Evolutionary conservation across 2,113 vertebrate genomes (phyloP), one percentile per base, ranked within the genome.

Genomic region (Bos indicus): DNA sequence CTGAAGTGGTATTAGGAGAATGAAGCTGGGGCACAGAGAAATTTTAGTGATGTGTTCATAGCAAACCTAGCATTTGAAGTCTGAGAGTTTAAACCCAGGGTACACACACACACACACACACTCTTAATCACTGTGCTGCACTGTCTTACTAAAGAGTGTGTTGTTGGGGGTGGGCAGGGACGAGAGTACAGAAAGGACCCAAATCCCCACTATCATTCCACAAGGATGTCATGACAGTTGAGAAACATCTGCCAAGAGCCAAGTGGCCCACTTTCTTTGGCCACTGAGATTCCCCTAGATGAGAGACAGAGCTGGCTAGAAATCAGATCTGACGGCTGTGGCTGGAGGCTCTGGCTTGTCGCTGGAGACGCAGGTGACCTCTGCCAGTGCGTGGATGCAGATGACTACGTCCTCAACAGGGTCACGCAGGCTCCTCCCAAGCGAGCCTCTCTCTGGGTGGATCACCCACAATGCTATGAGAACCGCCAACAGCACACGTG

Each of bases 221-320:
- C n/a, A 77, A 86, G 57, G 43, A 90, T 26, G n/a, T 90, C 60
- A 94, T 89, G 60, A 86, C 36, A 71, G 30, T 77, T 93, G 88
- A 94, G 87, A 82, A 91, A 78, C 43, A 89, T 89, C 48, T 95
- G 23, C 92, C 83, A 90, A 92, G 60, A 95, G 81, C 77, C 46
- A 30, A 51, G 48, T 82, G 60, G 88, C 91, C 88, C 82, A 86
- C 43, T 97, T 94, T 90, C 92, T 94, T 96, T 93, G 28, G 56
- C 46, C 80, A 86, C 46, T 17, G 56, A 95, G 5, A 89, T 40
- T 95, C 30, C 78, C 91, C 33, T 3, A 71, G 93, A 56, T 91
- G 64, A 60, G 43, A 92, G 43, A 94, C 8, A 89, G 71, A 94
- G 40, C 14, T 33, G 80, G 19, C 33, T 81, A 86, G 48, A 95